Evolutionary conservation across 2,888 invertebrate genomes (phyloP).

Genomic region (Ernsta delagoae): DNA sequence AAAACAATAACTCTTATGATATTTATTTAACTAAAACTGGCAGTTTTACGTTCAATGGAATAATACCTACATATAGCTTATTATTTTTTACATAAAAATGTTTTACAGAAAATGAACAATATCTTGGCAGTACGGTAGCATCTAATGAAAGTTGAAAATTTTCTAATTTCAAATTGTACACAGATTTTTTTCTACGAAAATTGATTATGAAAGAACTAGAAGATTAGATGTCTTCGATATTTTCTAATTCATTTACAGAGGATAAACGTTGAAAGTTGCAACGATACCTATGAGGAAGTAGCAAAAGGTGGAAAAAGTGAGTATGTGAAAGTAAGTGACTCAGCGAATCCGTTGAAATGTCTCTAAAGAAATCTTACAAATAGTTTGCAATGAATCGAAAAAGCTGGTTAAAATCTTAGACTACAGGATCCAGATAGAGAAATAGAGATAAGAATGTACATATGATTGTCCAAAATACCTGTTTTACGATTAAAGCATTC

Average conservation of each 20-base stretch:
- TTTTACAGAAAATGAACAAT: constrained; percentile 12
- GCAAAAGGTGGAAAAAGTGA: neutral
- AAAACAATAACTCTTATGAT: constrained; percentile 11
- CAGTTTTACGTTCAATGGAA: constrained; percentile 25
- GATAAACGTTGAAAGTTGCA: neutral
- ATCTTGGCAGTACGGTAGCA: constrained; percentile 33
- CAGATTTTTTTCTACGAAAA: neutral
- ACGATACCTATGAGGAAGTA: neutral
- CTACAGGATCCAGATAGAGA: constrained; percentile 60
- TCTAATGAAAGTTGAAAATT: constrained; percentile 12
- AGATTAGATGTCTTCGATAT: neutral
- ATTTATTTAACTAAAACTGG: constrained; percentile 22
- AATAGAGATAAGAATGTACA: constrained; percentile 66
- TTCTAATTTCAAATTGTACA: neutral
- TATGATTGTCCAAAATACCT: constrained; percentile 81
- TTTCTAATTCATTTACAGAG: neutral
- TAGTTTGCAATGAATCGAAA: constrained; percentile 47
- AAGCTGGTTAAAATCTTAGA: constrained; percentile 54
- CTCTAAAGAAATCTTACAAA: constrained; percentile 38
- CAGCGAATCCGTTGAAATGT: neutral
- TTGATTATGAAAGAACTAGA: neutral
- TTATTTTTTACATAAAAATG: constrained; percentile 6
- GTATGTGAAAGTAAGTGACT: no score
- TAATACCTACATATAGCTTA: constrained; percentile 5
- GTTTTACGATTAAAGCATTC: constrained; percentile 82